Evolutionary conservation across 2,888 invertebrate genomes (phyloP), one percentile per base, ranked within the genome.

Genomic region (Magallana nippona): DNA sequence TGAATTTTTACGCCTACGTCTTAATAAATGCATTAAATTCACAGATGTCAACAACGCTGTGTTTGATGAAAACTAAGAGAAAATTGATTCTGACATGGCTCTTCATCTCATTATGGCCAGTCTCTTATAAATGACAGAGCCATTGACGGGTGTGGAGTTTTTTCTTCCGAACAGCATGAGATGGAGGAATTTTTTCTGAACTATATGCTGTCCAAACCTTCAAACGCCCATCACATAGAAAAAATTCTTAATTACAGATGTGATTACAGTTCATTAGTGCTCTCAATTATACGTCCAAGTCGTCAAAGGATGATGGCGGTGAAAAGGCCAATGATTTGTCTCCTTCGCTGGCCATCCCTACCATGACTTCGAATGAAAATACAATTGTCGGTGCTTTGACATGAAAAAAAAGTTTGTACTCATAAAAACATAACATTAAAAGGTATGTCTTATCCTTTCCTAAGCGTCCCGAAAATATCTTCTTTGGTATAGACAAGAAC

Each of bases 201-300:
- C 71, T 71, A 71, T 71, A 71, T 27, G 71, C 71, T 71, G 71
- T 32, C 71, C 22, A 71, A 71, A 71, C 71, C 27, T 32, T 71
- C 71, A 71, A 32, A 71, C 27, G 27, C 71, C 71, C 27, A 71
- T 71, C 71, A 71, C 19, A 71, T 71, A 71, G 11, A 27, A 62
- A 81, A 81, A 44, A 44, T 8, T 44, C 44, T 44, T 44, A 81
- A 81, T 81, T 81, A 81, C 62, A 55, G 55, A 81, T 55, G 62
- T 81, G 62, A 81, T 62, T 81, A 81, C 32, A 60, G 62, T 55
- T 81, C 81, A 55, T 63, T 62, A 62, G 58, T 63, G 81, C 13
- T 44, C 62, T 11, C 62, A 62, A 81, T 81, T 62, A 81, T 63
- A 81, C 62, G 78, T 55, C 22, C 22, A 63, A 27, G n/a, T 17